Conservation (phyloP, 2,113 vertebrate genomes). For the Marmota monax region DNA sequence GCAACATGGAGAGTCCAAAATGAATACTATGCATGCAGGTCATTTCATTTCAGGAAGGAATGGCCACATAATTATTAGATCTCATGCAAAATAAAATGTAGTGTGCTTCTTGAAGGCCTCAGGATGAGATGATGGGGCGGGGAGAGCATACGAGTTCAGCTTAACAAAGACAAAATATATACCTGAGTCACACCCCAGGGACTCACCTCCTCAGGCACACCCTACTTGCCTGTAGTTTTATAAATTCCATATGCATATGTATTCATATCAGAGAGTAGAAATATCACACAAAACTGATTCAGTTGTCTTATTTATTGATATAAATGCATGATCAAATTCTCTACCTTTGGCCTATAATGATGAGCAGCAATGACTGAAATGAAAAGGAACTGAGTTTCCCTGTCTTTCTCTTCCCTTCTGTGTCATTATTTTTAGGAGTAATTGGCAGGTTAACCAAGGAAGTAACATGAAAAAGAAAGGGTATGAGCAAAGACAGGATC, state of each 20-base stretch:
- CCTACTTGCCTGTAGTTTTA: neutral
- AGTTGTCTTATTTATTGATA: neutral
- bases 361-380: neutral
- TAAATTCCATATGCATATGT: neutral
- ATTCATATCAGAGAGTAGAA: neutral
- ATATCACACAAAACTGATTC: neutral
- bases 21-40: neutral
- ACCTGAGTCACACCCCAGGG: no score
- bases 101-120: no score
- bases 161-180: no score
- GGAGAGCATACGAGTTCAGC: no score
- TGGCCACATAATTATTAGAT: neutral
- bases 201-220: no score
- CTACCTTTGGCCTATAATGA: neutral
- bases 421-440: neutral
- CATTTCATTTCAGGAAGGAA: neutral
- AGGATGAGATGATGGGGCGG: no score
- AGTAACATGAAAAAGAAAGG: neutral
- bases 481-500: neutral
- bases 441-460: neutral
- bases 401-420: neutral
- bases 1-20: neutral
- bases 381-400: neutral
- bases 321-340: neutral
- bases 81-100: neutral